Evolutionary conservation across 2,888 invertebrate genomes (phyloP).

Genomic region (Agrotis segetum): DNA sequence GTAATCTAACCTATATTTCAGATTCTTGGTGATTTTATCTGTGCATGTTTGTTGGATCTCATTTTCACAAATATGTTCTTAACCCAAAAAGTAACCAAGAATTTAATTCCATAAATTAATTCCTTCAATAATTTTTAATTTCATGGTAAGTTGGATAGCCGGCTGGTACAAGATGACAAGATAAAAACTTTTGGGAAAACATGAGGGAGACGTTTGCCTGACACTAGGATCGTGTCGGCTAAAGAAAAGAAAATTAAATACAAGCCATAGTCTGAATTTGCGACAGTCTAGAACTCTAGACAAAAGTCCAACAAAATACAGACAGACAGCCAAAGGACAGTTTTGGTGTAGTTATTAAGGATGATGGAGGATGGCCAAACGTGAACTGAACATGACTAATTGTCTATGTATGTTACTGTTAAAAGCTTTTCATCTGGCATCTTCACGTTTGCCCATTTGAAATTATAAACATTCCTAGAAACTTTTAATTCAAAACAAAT

Average conservation of each 20-base stretch:
- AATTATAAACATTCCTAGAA: background rate
- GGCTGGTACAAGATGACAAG: no score
- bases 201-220: no score
- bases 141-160: no score
- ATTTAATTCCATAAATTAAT: no score
- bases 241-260: no score
- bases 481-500: background rate
- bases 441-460: background rate
- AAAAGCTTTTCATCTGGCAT: background rate
- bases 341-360: background rate
- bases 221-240: no score
- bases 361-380: background rate
- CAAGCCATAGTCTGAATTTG: no score
- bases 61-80: background rate
- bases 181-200: no score
- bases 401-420: background rate
- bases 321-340: background rate
- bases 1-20: constrained; percentile 37
- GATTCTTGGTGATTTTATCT: constrained; percentile 17
- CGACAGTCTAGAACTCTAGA: background rate
- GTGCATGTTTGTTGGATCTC: background rate
- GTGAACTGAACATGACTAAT: background rate
- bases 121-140: no score
- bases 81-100: no score
- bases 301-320: background rate